Evolutionary conservation across 2,113 vertebrate genomes (phyloP).

Genomic region (Aix galericulata): DNA sequence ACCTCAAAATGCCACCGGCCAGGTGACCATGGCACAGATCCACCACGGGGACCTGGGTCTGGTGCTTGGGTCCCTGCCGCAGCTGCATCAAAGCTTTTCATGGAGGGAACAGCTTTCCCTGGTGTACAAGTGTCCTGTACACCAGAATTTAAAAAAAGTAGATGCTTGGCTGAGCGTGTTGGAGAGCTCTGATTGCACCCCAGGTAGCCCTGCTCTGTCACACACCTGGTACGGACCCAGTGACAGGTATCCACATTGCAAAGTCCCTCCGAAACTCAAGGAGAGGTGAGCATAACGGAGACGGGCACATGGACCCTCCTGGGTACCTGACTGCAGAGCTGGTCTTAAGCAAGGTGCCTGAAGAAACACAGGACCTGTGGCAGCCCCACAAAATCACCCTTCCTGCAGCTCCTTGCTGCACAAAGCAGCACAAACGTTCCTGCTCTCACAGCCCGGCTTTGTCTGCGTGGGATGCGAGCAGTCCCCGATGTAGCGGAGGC

Average conservation of each 20-base stretch:
- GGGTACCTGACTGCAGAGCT: background rate
- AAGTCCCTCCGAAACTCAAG: background rate
- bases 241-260: background rate
- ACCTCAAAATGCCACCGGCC: background rate
- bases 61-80: background rate
- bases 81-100: background rate
- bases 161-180: background rate
- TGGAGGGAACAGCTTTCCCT: background rate
- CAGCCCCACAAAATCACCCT: background rate
- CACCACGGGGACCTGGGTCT: background rate
- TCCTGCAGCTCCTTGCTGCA: background rate
- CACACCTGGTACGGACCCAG: too few species aligned
- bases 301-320: fast-evolving
- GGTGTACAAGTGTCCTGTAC: background rate
- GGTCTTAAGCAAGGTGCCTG: background rate
- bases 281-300: background rate
- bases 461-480: background rate
- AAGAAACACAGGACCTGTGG: background rate
- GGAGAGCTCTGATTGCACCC: background rate
- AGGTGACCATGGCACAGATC: background rate
- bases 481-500: background rate
- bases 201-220: background rate
- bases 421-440: background rate
- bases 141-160: background rate
- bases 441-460: background rate